A percentile compares a stretch with the other conserved stretches of the same genome.
phyloP scores from a whole-genome alignment of 2,888 invertebrate species.

The Temnothorax ravouxi region DNA sequence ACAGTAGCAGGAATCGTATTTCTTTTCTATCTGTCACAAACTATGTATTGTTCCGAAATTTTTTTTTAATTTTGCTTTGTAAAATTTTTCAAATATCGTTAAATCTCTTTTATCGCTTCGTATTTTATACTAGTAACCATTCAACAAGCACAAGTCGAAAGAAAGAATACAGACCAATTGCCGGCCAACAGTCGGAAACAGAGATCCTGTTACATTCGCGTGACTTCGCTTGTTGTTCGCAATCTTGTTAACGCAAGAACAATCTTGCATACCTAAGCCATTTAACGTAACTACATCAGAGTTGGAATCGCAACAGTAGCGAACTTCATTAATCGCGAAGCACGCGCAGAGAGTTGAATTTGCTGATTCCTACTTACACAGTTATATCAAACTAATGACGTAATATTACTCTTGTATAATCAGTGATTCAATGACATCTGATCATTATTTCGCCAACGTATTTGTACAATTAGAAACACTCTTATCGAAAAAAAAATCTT shows the following conservation, averaged over 20 bases:
- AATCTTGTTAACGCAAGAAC: conserved; percentile 47
- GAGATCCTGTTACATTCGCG: conserved; percentile 1
- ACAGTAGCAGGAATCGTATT: background rate
- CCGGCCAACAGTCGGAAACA: background rate
- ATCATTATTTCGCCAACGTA: background rate
- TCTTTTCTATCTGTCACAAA: background rate
- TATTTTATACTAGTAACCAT: background rate
- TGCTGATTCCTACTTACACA: background rate
- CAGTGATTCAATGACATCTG: background rate
- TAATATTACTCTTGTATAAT: background rate
- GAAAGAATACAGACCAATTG: background rate
- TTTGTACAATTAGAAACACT: background rate
- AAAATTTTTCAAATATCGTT: no score
- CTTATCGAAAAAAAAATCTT: background rate
- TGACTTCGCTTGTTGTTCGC: conserved; percentile 16
- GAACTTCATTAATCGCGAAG: conserved; percentile 27
- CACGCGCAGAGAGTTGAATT: background rate
- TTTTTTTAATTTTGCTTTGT: no score
- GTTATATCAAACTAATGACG: background rate
- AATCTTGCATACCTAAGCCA: conserved; percentile 30
- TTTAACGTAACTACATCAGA: conserved; percentile 30
- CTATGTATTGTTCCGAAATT: background rate
- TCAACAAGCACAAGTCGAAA: background rate
- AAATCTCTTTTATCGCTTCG: background rate
- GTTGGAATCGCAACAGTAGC: conserved; percentile 28